phyloP scores from a whole-genome alignment of 2,113 vertebrate species.

The Elachura formosa region DNA sequence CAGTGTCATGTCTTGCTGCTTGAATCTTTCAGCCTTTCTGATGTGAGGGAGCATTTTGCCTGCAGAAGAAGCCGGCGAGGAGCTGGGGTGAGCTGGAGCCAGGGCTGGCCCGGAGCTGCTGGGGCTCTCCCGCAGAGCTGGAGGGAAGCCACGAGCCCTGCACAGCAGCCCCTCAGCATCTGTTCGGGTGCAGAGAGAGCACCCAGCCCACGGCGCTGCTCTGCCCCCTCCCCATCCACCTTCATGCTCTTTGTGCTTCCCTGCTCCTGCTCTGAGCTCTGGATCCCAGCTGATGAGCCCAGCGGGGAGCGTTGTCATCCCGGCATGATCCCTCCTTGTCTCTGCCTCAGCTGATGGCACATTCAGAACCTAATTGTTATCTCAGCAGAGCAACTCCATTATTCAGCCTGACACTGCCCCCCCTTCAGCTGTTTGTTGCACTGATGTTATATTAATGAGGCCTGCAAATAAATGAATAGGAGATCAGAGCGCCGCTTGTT shows the following conservation, averaged over 20 bases:
- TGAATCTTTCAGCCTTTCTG: not conserved
- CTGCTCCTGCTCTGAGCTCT: not conserved
- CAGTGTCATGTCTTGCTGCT: not conserved
- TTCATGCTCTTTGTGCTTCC: not conserved
- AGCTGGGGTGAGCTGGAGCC: not conserved
- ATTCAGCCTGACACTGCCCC: slow-evolving; percentile 75
- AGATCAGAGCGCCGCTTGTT: slow-evolving; percentile 72
- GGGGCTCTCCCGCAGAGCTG: not conserved
- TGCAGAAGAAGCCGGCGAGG: not conserved
- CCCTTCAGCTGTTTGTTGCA: slow-evolving; percentile 77
- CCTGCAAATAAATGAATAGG: slow-evolving; percentile 73
- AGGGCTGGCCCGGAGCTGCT: not conserved
- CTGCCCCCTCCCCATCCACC: not conserved
- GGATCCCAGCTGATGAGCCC: slow-evolving; percentile 41
- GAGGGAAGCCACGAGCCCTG: not conserved
- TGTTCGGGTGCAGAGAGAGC: not conserved
- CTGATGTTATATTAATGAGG: slow-evolving; percentile 82
- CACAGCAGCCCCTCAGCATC: not conserved
- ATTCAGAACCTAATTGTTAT: slow-evolving; percentile 78
- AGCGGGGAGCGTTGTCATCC: slow-evolving; percentile 50
- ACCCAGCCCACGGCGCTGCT: not conserved
- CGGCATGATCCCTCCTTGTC: slow-evolving; percentile 51
- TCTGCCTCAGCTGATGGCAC: slow-evolving; percentile 71
- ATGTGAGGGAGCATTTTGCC: not conserved
- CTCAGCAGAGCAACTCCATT: slow-evolving; percentile 76